Percentiles rank a stretch among this genome's conserved stretches.
phyloP scores from a whole-genome alignment of 2,797 vertebrate species.

The Ctenochaetus hawaiiensis region DNA sequence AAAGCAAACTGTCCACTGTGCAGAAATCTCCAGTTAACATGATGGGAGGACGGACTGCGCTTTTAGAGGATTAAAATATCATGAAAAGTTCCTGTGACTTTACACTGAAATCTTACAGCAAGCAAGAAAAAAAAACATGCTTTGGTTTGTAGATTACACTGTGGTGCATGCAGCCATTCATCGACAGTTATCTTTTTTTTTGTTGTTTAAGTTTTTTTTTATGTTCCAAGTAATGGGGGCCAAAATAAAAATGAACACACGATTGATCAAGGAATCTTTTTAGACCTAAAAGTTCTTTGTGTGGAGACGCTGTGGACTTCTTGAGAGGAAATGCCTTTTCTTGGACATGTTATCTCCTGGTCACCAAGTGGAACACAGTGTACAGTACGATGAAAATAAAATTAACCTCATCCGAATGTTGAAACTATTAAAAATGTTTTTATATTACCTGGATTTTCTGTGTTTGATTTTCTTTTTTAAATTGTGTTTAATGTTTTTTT shows the following conservation, averaged over 20 bases:
- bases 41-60: background rate
- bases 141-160: conserved; percentile 62
- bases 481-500: background rate
- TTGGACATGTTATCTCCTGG: conserved; percentile 50
- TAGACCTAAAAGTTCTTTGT: conserved; percentile 42
- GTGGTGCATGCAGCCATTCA: conserved; percentile 72
- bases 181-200: conserved; percentile 22
- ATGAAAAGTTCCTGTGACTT: conserved; percentile 19
- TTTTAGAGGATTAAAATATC: conserved; percentile 3
- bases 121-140: conserved; percentile 12
- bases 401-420: conserved; percentile 79
- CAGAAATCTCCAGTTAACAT: background rate
- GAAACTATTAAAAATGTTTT: conserved; percentile 83
- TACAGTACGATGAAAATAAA: conserved; percentile 66
- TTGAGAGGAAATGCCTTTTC: conserved; percentile 64
- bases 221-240: conserved; percentile 60
- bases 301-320: conserved; percentile 54
- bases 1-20: conserved; percentile 46
- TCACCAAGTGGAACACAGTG: conserved; percentile 69
- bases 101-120: conserved; percentile 15
- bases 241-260: conserved; percentile 67
- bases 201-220: conserved; percentile 30
- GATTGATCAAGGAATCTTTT: conserved; percentile 40
- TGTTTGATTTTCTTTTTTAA: conserved; percentile 34
- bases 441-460: conserved; percentile 54